Evolutionary conservation across 1,140 invertebrate species (phyloP), one percentile per base, ranked within the genome.

Genomic region (Drosophila tsacasi): DNA sequence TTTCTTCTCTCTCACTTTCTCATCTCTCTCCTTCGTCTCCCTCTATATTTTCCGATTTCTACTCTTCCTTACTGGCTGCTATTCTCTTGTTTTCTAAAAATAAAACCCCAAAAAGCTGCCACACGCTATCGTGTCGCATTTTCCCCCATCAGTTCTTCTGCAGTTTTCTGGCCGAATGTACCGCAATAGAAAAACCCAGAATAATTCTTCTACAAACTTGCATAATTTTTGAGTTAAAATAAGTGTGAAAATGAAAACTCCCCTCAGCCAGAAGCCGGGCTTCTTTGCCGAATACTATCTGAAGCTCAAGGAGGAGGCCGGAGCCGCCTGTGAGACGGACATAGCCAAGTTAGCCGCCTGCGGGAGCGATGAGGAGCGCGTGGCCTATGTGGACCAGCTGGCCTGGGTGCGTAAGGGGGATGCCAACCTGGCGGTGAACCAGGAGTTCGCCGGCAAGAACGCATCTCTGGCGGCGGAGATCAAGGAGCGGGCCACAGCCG

Each of bases 401-500:
- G 62, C 57, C 13, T 83, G 79, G 78, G 78, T 93, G 63, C 76
- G 61, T 9, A 62, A 71, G 2, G 76, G 80, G 21, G 90, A 93
- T 61, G 82, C 58, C 35, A 75, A 82, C 32, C 47, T 93, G 54
- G 78, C 91, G 32, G 80, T 94, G 54, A 69, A 76, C 32, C 69
- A 81, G 15, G 83, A 90, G 25, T 84, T 75, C 42, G 92, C 89
- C 55, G 94, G 93, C 40, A 98, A 98, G 93, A 94, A 95, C 92
- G 89, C 94, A 10, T 93, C 95, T 60, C 94, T 94, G 83, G 95
- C 97, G 2, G 93, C 94, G 21, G 92, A 94, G 59, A 92, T 96
- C 6, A 97, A 98, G 93, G 94, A 96, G 54, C 93, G 95, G 65
- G 98, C 97, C 19, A 98, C 98, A 87, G 94, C 94, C 50, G 95